Conservation (phyloP, 37 sponge, comb jelly and placozoan species). For the Sycon ciliatum region DNA sequence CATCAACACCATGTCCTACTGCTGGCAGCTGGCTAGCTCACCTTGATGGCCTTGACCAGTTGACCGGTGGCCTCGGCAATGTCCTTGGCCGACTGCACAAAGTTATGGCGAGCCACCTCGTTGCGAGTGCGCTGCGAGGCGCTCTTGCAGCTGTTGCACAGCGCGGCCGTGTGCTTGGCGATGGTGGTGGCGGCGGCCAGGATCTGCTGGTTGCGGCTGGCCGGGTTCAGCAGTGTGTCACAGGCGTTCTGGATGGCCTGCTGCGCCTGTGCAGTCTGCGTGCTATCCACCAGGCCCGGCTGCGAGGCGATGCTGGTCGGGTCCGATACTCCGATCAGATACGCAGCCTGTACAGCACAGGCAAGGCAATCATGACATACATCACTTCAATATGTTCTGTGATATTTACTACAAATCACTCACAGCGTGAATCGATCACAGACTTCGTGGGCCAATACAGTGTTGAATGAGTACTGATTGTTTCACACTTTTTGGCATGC, state of each 20-base stretch:
- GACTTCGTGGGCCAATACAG: too few relatives aligned
- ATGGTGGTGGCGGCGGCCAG: slow-evolving; percentile 91
- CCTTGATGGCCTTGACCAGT: slow-evolving; percentile 75
- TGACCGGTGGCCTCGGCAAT: slow-evolving; percentile 84
- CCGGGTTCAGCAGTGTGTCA: slow-evolving; percentile 57
- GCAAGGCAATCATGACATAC: too few relatives aligned
- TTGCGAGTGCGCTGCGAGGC: slow-evolving; percentile 82
- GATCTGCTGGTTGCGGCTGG: slow-evolving; percentile 72
- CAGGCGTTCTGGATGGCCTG: slow-evolving; percentile 79
- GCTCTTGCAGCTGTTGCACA: slow-evolving; percentile 91
- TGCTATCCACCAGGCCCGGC: slow-evolving; percentile 77
- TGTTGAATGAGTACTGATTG: too few relatives aligned
- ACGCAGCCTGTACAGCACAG: slow-evolving; percentile 64
- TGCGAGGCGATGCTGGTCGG: slow-evolving; percentile 71
- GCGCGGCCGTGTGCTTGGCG: slow-evolving; percentile 89
- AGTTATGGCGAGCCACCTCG: slow-evolving; percentile 95
- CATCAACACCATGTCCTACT: too few relatives aligned
- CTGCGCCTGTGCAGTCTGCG: slow-evolving; percentile 67
- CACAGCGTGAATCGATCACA: too few relatives aligned
- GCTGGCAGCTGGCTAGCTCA: not conserved
- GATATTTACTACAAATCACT: too few relatives aligned
- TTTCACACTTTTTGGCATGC: too few relatives aligned
- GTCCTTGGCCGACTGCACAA: slow-evolving; percentile 94
- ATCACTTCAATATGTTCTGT: too few relatives aligned
- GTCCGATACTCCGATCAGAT: slow-evolving; percentile 88